Evolutionary conservation across 2,888 invertebrate species (phyloP).

Genomic region (Mactromeris polynyma): DNA sequence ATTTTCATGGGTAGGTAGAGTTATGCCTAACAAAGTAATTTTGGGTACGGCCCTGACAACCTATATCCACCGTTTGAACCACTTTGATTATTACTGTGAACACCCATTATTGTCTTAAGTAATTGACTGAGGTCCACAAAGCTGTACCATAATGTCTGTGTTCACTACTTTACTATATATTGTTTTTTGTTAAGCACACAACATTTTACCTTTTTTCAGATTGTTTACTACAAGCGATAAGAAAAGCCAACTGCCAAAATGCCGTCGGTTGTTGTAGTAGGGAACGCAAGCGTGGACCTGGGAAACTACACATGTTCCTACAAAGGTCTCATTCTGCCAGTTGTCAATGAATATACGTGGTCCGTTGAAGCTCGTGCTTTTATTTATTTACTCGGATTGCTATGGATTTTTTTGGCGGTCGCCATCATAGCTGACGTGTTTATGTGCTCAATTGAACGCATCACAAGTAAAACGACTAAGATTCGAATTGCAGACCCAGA

Average conservation of each 20-base stretch:
- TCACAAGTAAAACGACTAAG: slow-evolving; percentile 89
- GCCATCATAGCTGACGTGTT: slow-evolving; percentile 89
- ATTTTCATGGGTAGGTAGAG: too few species aligned
- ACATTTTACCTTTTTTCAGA: not conserved
- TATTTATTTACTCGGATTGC: slow-evolving; percentile 88
- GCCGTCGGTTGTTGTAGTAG: slow-evolving; percentile 1
- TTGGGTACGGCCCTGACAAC: too few species aligned
- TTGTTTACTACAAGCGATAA: not conserved
- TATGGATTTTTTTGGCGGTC: slow-evolving; percentile 89
- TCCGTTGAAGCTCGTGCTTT: slow-evolving; percentile 85
- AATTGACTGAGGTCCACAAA: too few species aligned
- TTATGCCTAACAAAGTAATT: too few species aligned
- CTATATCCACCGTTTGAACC: too few species aligned
- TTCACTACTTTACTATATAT: too few species aligned
- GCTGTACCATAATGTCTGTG: too few species aligned
- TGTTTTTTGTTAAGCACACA: too few species aligned
- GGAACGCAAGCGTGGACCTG: slow-evolving; percentile 46
- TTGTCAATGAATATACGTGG: slow-evolving; percentile 88
- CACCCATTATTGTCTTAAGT: too few species aligned
- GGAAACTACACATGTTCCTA: slow-evolving; percentile 77
- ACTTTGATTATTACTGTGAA: too few species aligned
- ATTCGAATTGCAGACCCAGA: slow-evolving; percentile 84
- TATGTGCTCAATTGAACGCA: slow-evolving; percentile 89
- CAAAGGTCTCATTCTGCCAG: slow-evolving; percentile 87
- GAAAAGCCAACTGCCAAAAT: slow-evolving; percentile 13